Evolutionary conservation across 2,888 invertebrate genomes (phyloP).

Genomic region (Xylota sylvarum): DNA sequence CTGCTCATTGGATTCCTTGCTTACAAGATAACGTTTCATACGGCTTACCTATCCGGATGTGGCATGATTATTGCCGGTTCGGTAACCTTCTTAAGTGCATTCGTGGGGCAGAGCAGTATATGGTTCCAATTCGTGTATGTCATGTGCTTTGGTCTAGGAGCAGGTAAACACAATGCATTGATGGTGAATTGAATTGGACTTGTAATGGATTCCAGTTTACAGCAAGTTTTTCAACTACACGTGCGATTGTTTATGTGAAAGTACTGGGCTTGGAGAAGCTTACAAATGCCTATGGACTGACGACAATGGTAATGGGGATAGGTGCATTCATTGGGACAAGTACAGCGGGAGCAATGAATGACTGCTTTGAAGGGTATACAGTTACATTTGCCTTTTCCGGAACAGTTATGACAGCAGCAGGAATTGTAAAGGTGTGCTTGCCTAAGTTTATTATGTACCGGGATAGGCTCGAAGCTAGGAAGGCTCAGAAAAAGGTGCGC

Average conservation of each 20-base stretch:
- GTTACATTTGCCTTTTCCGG: constrained; percentile 81
- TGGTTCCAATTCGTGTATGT: constrained; percentile 81
- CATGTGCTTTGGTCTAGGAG: constrained; percentile 80
- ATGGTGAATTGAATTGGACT: neutral
- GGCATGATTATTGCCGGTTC: constrained; percentile 84
- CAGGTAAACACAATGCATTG: constrained; percentile 78
- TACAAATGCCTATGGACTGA: constrained; percentile 92
- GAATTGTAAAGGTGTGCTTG: constrained; percentile 79
- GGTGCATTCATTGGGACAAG: constrained; percentile 89
- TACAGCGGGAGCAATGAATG: constrained; percentile 82
- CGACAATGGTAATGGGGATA: constrained; percentile 91
- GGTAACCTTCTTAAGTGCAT: constrained; percentile 89
- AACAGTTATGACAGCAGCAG: constrained; percentile 79
- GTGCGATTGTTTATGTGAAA: constrained; percentile 91
- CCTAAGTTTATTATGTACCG: constrained; percentile 74
- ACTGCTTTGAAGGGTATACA: constrained; percentile 76
- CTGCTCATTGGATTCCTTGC: constrained; percentile 80
- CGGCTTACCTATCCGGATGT: constrained; percentile 80
- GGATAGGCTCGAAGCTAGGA: neutral
- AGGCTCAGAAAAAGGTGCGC: constrained; percentile 27
- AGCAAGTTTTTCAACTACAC: constrained; percentile 91
- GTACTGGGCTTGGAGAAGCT: constrained; percentile 90
- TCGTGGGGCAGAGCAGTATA: constrained; percentile 83
- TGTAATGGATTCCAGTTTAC: constrained; percentile 45
- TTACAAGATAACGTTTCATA: constrained; percentile 78